phyloP scores from a whole-genome alignment of 2,888 invertebrate species.

The Apamea anceps region DNA sequence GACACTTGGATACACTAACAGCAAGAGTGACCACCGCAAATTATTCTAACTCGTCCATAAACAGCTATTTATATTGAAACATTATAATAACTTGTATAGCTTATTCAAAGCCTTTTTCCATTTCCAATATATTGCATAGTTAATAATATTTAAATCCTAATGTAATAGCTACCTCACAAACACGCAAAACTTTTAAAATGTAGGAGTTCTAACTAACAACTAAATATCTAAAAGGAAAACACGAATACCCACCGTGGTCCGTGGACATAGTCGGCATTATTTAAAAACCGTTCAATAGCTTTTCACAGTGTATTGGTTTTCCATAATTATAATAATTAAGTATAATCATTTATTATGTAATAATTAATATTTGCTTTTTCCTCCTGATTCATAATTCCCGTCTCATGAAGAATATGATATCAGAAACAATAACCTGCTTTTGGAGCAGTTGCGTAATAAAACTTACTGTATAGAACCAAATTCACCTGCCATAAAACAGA shows the following conservation, averaged over 20 bases:
- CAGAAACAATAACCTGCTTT: not conserved
- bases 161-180: not conserved
- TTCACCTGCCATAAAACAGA: not conserved
- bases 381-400: not conserved
- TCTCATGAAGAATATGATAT: not conserved
- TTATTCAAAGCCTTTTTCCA: not conserved
- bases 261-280: not conserved
- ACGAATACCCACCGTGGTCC: constrained; percentile 14
- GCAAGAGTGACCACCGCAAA: not conserved
- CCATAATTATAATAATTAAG: not conserved
- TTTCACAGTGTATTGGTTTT: not conserved
- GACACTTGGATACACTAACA: not conserved
- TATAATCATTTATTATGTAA: too few species aligned
- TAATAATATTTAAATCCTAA: not conserved
- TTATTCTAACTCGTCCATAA: not conserved
- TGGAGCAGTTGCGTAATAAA: not conserved
- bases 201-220: constrained; percentile 11
- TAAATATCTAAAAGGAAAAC: constrained; percentile 26
- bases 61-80: not conserved
- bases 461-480: not conserved
- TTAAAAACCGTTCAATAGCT: not conserved
- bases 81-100: not conserved
- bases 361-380: constrained; percentile 5
- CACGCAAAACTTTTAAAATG: not conserved
- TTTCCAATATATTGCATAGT: not conserved